A percentile compares a stretch with the other conserved stretches of the same genome.
Evolutionary conservation across 2,113 vertebrate species (phyloP).

Genomic region (Dipodomys ordii): DNA sequence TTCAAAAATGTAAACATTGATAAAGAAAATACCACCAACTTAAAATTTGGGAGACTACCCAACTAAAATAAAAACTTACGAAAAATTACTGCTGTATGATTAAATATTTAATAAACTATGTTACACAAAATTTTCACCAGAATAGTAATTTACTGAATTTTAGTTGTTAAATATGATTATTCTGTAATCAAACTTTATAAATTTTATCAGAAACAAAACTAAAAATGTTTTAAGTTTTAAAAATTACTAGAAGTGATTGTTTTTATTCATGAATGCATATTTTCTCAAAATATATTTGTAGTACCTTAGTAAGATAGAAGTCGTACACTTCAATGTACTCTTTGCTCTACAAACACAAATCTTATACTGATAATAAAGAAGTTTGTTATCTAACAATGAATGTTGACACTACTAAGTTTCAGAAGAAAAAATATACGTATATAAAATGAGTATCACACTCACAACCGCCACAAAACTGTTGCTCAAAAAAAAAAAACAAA

Average conservation of each 20-base stretch:
- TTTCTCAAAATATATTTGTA: conserved; percentile 36
- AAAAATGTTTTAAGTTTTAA: background rate
- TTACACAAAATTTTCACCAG: background rate
- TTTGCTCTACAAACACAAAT: background rate
- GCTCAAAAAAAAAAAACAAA: background rate
- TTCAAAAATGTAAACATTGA: background rate
- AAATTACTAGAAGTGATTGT: background rate
- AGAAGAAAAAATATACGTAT: background rate
- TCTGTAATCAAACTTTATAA: conserved; percentile 46
- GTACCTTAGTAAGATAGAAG: background rate
- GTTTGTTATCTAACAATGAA: background rate
- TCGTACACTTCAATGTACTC: background rate
- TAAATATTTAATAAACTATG: conserved; percentile 5
- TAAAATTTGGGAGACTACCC: background rate
- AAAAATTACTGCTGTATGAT: too few species aligned
- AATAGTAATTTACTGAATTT: background rate
- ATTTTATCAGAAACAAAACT: conserved; percentile 24
- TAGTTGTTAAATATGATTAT: conserved; percentile 21
- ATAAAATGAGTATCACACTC: background rate
- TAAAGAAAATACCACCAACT: background rate
- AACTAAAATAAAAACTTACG: background rate
- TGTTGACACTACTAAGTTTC: background rate
- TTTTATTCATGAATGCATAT: conserved; percentile 18
- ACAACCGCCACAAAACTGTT: background rate
- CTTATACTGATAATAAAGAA: background rate